A percentile compares a stretch with the other conserved stretches of the same genome.
Conservation (phyloP, 35 echinoderm and acorn worm genomes). For the Ptychodera flava region DNA sequence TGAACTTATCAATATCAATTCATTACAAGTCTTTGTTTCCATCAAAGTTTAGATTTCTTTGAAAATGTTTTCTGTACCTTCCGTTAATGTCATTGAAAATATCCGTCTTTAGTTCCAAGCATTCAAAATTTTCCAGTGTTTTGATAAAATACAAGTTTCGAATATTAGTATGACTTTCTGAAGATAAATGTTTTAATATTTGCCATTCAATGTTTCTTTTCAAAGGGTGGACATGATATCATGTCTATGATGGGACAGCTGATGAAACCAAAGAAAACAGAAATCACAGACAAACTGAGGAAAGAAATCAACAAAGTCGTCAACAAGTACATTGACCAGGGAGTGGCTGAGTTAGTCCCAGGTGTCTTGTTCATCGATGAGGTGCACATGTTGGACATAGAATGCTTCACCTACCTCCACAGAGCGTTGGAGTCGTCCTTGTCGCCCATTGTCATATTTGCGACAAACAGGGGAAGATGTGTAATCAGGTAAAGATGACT, state of each 20-base stretch:
- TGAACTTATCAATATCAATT: too few relatives aligned
- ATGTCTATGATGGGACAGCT: slow-evolving; percentile 99
- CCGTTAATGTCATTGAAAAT: too few relatives aligned
- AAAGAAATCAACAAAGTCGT: slow-evolving; percentile 99
- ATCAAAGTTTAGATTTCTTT: too few relatives aligned
- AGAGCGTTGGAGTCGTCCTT: slow-evolving; percentile 90
- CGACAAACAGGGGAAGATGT: slow-evolving; percentile 91
- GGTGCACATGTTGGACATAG: slow-evolving; percentile 98
- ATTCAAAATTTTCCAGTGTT: too few relatives aligned
- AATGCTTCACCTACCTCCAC: slow-evolving; percentile 98
- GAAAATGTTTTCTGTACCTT: too few relatives aligned
- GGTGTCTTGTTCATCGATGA: slow-evolving; percentile 96
- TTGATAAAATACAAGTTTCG: too few relatives aligned
- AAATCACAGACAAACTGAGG: slow-evolving; percentile 96
- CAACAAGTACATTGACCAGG: slow-evolving; percentile 99
- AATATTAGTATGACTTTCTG: too few relatives aligned
- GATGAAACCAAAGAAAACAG: slow-evolving; percentile 99
- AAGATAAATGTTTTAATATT: background rate
- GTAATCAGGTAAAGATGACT: slow-evolving; percentile 65
- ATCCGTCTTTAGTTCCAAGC: too few relatives aligned
- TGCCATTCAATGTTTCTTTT: background rate
- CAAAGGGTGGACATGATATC: slow-evolving; percentile 95
- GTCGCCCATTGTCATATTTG: slow-evolving; percentile 96
- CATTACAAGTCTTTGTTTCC: too few relatives aligned
- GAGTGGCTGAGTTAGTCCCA: slow-evolving; percentile 92